These are phyloP conservation scores for Fragum whitleyi DNA, from an alignment of 2,888 invertebrate species.

Conservation along the genomic window DNA sequence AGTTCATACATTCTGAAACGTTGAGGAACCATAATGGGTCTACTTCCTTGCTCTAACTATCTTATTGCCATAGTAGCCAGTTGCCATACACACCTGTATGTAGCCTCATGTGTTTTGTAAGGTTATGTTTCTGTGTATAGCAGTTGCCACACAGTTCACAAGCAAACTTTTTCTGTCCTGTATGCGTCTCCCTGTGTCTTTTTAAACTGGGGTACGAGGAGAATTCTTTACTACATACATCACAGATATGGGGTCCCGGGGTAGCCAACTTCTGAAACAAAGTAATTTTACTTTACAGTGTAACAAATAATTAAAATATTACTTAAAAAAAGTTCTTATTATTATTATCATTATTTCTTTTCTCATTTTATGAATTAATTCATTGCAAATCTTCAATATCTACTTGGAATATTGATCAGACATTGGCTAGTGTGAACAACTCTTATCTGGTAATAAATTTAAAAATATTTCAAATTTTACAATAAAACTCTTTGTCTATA, in stretches of 20 bases:
- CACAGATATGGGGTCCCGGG: constrained; percentile 29
- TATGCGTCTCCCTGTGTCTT: constrained; percentile 52
- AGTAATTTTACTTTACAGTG: too few species aligned
- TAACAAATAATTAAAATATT: neutral
- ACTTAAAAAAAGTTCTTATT: too few species aligned
- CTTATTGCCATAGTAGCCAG: too few species aligned
- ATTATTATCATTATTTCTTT: neutral
- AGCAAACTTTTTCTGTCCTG: constrained; percentile 51
- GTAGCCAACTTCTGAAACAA: constrained; percentile 25
- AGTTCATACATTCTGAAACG: too few species aligned
- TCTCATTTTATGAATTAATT: neutral
- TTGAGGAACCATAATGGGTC: too few species aligned
- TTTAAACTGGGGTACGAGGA: constrained; percentile 49
- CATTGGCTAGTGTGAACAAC: too few species aligned
- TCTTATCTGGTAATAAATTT: too few species aligned
- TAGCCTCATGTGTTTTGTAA: constrained; percentile 58
- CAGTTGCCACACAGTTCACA: constrained; percentile 61
- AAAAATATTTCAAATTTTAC: too few species aligned
- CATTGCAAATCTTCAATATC: too few species aligned
- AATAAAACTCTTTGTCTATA: too few species aligned
- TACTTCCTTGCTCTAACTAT: too few species aligned
- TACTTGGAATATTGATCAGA: too few species aligned
- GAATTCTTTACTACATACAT: constrained; percentile 50
- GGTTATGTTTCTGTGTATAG: constrained; percentile 63
- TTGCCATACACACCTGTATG: constrained; percentile 50